These are phyloP conservation scores for Stegodyphus mimosarum DNA, from an alignment of 1,140 invertebrate genomes.

Conservation along the genomic window DNA sequence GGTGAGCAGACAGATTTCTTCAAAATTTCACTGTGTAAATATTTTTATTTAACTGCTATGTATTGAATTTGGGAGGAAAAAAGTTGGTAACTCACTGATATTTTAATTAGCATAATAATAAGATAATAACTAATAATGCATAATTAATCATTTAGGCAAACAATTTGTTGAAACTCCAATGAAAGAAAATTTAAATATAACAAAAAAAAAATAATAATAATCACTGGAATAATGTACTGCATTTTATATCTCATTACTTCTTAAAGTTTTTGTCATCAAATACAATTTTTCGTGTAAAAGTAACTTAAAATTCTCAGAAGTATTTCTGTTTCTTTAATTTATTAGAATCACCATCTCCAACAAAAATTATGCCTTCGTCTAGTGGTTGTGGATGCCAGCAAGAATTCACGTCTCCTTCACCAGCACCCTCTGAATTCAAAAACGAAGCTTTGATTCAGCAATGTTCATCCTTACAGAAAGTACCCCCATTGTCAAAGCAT, in stretches of 20 bases:
- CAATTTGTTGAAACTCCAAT: too few species aligned
- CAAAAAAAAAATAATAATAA: too few species aligned
- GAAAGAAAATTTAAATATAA: too few species aligned
- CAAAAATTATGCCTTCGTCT: background rate
- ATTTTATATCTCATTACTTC: background rate
- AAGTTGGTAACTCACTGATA: too few species aligned
- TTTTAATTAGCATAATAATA: too few species aligned
- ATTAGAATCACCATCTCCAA: background rate
- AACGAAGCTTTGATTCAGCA: background rate
- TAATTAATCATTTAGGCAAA: too few species aligned
- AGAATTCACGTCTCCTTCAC: background rate
- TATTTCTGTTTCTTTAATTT: background rate
- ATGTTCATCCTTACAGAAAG: background rate
- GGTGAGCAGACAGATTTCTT: too few species aligned
- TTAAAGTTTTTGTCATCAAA: background rate
- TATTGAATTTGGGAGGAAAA: too few species aligned
- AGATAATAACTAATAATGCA: too few species aligned
- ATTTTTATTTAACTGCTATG: too few species aligned
- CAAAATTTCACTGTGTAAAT: too few species aligned
- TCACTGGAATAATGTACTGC: too few species aligned
- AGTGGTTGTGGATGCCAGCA: background rate
- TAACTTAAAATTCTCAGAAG: background rate
- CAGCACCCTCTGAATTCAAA: background rate
- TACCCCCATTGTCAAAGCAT: background rate
- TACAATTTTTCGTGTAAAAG: background rate